phyloP scores from a whole-genome alignment of 2,797 vertebrate genomes.

The Tokudaia tokunoshimensis region DNA sequence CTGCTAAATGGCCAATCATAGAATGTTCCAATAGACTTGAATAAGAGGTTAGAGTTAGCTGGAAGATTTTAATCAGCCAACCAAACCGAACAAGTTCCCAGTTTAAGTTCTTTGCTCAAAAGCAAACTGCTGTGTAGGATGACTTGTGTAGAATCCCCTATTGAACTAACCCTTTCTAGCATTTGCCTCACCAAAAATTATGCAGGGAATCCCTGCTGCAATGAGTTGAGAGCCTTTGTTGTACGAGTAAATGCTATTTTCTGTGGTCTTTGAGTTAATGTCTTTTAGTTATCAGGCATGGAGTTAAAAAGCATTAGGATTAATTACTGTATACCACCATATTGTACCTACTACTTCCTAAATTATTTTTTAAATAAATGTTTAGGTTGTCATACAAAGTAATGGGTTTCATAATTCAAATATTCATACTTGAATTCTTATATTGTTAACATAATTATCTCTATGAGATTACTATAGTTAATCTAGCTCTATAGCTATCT shows the following conservation, averaged over 20 bases:
- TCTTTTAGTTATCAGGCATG: not conserved
- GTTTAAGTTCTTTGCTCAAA: not conserved
- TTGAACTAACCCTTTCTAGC: not conserved
- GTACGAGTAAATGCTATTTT: too few relatives aligned
- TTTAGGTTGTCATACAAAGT: not conserved
- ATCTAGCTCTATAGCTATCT: too few relatives aligned
- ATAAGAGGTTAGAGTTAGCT: not conserved
- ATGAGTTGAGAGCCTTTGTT: not conserved
- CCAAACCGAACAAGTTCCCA: not conserved
- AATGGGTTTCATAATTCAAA: not conserved
- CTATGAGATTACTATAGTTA: too few relatives aligned
- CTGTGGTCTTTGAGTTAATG: not conserved
- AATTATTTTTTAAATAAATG: not conserved
- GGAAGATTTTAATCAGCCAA: not conserved
- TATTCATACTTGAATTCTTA: not conserved
- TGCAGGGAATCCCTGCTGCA: not conserved
- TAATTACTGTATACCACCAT: not conserved
- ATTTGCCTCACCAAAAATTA: not conserved
- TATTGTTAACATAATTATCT: not conserved
- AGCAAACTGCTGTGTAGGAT: not conserved
- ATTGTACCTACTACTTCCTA: not conserved
- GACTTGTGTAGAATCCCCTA: too few relatives aligned
- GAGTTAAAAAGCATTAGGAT: not conserved
- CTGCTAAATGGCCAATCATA: not conserved
- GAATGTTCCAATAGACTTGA: too few relatives aligned